phyloP scores from a whole-genome alignment of 2,888 invertebrate species.

The Trilocha varians region DNA sequence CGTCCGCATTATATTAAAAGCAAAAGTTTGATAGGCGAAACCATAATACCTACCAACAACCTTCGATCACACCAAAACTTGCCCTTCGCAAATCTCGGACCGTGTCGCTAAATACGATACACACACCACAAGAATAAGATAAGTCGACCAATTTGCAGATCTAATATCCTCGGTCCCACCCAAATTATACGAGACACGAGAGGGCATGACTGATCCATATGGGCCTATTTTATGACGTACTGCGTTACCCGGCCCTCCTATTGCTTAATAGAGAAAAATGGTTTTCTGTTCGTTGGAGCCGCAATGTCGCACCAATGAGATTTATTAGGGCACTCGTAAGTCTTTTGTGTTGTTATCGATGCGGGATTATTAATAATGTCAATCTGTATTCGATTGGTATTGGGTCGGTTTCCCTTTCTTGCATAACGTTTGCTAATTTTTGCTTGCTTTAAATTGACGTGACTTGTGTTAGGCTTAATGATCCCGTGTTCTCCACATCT shows the following conservation, averaged over 20 bases:
- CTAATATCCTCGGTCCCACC: slow-evolving; percentile 50
- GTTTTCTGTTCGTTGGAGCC: slow-evolving; percentile 13
- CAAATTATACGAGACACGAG: slow-evolving; percentile 37
- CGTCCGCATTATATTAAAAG: too few species aligned
- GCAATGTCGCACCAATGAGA: slow-evolving; percentile 8
- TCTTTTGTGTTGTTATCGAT: not conserved
- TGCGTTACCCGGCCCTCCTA: slow-evolving; percentile 20
- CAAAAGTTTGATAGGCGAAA: too few species aligned
- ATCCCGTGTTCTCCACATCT: too few species aligned
- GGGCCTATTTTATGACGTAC: slow-evolving; percentile 39
- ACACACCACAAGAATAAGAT: slow-evolving; percentile 35
- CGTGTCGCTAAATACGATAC: slow-evolving; percentile 14
- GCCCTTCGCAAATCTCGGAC: too few species aligned
- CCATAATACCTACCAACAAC: too few species aligned
- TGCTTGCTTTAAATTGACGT: too few species aligned
- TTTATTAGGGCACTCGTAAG: not conserved
- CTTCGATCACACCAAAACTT: too few species aligned
- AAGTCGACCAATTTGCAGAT: slow-evolving; percentile 65
- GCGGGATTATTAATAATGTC: not conserved
- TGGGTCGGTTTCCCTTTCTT: too few species aligned
- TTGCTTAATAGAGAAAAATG: slow-evolving; percentile 28
- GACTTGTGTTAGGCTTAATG: too few species aligned
- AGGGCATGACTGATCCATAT: slow-evolving; percentile 39
- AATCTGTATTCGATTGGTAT: not conserved
- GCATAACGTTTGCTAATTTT: too few species aligned